Evolutionary conservation across 2,113 vertebrate species (phyloP), one percentile per base, ranked within the genome.

Genomic region (Misgurnus mizolepis): DNA sequence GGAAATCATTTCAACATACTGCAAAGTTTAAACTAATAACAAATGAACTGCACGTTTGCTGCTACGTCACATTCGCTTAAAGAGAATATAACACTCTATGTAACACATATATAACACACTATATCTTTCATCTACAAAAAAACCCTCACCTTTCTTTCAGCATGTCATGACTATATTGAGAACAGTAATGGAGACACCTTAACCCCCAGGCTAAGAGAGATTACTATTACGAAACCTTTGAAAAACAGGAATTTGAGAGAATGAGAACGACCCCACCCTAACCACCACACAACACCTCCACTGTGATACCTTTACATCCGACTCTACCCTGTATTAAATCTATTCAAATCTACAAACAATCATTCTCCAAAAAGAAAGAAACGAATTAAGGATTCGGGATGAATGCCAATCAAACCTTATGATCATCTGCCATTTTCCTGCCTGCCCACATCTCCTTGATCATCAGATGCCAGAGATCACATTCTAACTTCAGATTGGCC

Each of bases 401-500:
- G 14, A 55, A 12, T 15, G 5, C 39, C 4, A 55, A 22, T 41
- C 55, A 49, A 56, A 98, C 98, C 97, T 99, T 99, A 91, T 99
- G 95, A 7, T 95, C 93, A 11, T 99, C 96, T 0, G 98, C 95
- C 91, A 98, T 95, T 86, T 92, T 93, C 86, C 94, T 96, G 17
- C 97, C 98, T 0, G 96, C 97, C 95, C 96, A 97, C 97, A 99
- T 96, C 90, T 99, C 98, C 83, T 98, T 98, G 86, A 99, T 94
- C 94, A 99, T 98, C 79, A 99, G 88, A 86, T 96, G 90, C 98
- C 98, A 99, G 6, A 99, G 94, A 80, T 99, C 96, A 47, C 97
- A 96, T 80, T 99, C 97, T 0, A 92, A 92, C 87, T 99, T 99
- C 60, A 99, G 93, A 87, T 99, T 99, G 0, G 95, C 97, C 83